Conservation (phyloP, 2,888 invertebrate genomes). For the Sipha maydis region DNA sequence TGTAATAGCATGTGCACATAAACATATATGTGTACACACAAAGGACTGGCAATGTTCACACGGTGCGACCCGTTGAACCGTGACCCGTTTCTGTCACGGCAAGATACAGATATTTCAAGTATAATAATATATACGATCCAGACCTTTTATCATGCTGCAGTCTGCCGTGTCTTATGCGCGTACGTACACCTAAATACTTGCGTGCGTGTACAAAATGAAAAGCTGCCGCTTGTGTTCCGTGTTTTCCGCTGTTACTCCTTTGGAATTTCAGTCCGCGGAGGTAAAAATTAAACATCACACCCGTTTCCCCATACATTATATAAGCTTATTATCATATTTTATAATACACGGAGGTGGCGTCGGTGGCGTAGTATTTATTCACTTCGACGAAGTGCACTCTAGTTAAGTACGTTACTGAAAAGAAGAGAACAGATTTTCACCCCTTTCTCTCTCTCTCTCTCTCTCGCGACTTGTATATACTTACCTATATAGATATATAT, state of each 20-base stretch:
- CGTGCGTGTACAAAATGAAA: background rate
- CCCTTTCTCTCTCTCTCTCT: too few species aligned
- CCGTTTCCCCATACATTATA: background rate
- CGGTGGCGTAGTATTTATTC: conserved; percentile 36
- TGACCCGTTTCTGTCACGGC: background rate
- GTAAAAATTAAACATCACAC: conserved; percentile 34
- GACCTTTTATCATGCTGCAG: background rate
- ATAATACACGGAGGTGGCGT: background rate
- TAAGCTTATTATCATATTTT: conserved; percentile 51
- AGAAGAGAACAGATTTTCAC: conserved; percentile 40
- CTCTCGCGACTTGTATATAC: background rate
- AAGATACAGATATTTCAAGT: background rate
- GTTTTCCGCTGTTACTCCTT: background rate
- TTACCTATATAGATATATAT: background rate
- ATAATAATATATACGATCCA: background rate
- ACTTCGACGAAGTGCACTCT: conserved; percentile 55
- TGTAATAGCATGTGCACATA: background rate
- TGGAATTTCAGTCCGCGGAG: background rate
- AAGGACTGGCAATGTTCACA: background rate
- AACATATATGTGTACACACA: background rate
- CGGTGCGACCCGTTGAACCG: background rate
- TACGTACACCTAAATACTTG: background rate
- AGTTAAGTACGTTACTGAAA: conserved; percentile 46
- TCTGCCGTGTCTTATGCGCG: background rate
- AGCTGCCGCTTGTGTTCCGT: background rate